Evolutionary conservation across 2,113 vertebrate genomes (phyloP).

Genomic region (Pedetes capensis): DNA sequence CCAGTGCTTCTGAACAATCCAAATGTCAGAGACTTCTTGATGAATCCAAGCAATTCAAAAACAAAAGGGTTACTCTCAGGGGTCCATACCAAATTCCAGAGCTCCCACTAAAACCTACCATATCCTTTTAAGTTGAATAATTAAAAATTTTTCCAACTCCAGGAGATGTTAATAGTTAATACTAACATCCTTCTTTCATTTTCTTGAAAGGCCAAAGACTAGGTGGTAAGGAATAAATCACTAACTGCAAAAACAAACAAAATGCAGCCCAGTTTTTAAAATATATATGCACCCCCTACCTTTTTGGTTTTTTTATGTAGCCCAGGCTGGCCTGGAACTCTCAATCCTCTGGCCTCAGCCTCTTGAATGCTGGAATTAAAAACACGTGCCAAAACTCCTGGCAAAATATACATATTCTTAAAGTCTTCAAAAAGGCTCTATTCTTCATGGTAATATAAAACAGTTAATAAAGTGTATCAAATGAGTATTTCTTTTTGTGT

Average conservation of each 20-base stretch:
- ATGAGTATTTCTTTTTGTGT: constrained; percentile 19
- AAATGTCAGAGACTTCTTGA: constrained; percentile 33
- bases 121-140: neutral
- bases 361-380: too few species aligned
- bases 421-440: constrained; percentile 46
- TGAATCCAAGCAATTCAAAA: constrained; percentile 40
- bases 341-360: too few species aligned
- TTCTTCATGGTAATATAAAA: neutral
- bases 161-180: constrained; percentile 26
- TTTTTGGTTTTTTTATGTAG: too few species aligned
- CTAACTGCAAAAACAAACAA: constrained; percentile 11
- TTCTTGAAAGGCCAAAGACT: neutral
- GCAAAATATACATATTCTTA: too few species aligned
- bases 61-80: neutral
- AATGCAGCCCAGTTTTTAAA: neutral
- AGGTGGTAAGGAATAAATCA: neutral
- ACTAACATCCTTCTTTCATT: constrained; percentile 20
- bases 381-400: too few species aligned
- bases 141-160: constrained; percentile 35
- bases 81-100: constrained; percentile 22
- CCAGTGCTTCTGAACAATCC: constrained; percentile 30
- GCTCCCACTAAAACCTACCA: constrained; percentile 28
- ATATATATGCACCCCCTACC: too few species aligned
- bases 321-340: too few species aligned
- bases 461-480: constrained; percentile 44